These are phyloP conservation scores for Chunga burmeisteri DNA, from an alignment of 2,113 vertebrate species.

Conservation along the genomic window DNA sequence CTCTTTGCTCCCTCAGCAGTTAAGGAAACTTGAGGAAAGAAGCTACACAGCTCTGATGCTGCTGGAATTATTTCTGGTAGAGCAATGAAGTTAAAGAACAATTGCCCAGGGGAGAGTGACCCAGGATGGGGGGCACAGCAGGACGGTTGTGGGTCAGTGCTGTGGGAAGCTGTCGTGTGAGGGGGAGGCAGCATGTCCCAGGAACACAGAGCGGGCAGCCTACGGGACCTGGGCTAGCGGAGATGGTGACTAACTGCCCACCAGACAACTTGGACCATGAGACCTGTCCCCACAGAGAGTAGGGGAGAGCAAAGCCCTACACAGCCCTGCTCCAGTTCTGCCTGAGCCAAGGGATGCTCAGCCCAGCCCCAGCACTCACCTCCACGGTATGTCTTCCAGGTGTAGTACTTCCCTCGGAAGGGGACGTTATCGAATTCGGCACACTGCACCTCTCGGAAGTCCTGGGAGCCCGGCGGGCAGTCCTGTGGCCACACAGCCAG, in stretches of 20 bases:
- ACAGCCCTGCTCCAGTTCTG: background rate
- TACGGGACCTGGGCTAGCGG: background rate
- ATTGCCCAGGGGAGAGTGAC: background rate
- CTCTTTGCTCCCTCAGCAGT: background rate
- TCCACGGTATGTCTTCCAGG: conserved; percentile 94
- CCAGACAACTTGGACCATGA: accelerated
- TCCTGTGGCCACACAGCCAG: conserved; percentile 74
- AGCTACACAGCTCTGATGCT: background rate
- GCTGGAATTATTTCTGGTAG: background rate
- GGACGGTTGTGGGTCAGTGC: accelerated
- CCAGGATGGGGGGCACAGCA: accelerated
- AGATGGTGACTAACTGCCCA: background rate
- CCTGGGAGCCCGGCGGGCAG: conserved; percentile 87
- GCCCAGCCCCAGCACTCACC: conserved; percentile 74
- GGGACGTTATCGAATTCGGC: conserved; percentile 90
- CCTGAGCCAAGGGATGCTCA: background rate
- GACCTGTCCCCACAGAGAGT: background rate
- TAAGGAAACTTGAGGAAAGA: background rate
- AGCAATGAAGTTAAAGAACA: background rate
- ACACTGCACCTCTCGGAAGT: conserved; percentile 95
- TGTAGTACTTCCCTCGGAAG: conserved; percentile 97
- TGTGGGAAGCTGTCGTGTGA: accelerated
- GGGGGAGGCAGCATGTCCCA: background rate
- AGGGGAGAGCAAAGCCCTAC: background rate
- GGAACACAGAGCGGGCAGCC: background rate